Conservation (phyloP, 2,113 vertebrate genomes). For the Heteronetta atricapilla region DNA sequence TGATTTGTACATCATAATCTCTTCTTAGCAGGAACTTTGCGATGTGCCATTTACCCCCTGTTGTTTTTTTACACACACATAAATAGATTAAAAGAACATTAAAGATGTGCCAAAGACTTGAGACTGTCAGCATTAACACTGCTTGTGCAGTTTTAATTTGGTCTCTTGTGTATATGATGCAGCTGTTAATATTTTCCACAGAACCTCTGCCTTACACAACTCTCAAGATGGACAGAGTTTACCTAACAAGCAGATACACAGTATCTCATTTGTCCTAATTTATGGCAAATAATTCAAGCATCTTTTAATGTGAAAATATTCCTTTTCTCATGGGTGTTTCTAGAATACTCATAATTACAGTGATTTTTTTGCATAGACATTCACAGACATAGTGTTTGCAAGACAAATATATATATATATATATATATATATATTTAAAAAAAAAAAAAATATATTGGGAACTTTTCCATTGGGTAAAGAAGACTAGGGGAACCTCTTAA, state of each 20-base stretch:
- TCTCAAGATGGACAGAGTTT: background rate
- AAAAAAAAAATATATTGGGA: background rate
- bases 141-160: background rate
- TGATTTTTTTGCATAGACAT: background rate
- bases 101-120: background rate
- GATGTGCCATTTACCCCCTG: accelerated
- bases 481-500: background rate
- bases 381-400: background rate
- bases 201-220: background rate
- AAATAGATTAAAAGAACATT: background rate
- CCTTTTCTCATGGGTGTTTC: background rate
- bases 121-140: background rate
- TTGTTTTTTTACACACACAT: background rate
- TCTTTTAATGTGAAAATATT: background rate
- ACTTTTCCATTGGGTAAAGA: background rate
- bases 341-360: background rate
- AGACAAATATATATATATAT: background rate
- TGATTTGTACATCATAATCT: background rate
- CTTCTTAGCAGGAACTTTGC: background rate
- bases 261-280: background rate
- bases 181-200: background rate
- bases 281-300: background rate
- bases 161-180: background rate
- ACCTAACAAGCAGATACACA: background rate
- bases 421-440: too few relatives aligned